These are phyloP conservation scores for Fulica atra DNA, from an alignment of 2,113 vertebrate genomes.

Conservation along the genomic window DNA sequence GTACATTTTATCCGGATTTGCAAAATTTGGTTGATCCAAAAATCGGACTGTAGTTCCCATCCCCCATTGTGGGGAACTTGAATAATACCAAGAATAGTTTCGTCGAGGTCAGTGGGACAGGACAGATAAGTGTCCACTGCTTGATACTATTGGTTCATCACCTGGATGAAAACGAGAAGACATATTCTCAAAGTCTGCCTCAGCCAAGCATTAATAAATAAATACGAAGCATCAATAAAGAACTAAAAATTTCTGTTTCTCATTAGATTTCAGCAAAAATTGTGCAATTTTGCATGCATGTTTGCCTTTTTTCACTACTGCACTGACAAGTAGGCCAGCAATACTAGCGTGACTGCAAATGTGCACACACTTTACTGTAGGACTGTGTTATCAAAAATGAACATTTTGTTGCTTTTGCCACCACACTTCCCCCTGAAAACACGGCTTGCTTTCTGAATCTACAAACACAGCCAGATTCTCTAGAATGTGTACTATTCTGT, in stretches of 20 bases:
- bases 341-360: background rate
- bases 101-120: background rate
- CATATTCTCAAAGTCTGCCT: background rate
- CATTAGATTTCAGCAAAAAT: background rate
- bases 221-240: background rate
- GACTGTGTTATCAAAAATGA: background rate
- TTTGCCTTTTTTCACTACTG: background rate
- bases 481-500: slow-evolving; percentile 13
- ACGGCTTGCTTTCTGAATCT: background rate
- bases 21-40: background rate
- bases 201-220: background rate
- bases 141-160: background rate
- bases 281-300: background rate
- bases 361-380: background rate
- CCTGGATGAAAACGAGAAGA: slow-evolving; percentile 3
- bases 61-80: background rate
- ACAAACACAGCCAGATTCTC: background rate
- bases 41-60: background rate
- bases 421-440: background rate
- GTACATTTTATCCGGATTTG: background rate
- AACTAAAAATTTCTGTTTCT: background rate
- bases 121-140: background rate
- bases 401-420: background rate
- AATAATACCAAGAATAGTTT: background rate
- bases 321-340: background rate